Percentiles rank a stretch among this genome's conserved stretches.
These are phyloP conservation scores for Otis tarda DNA, from an alignment of 2,113 vertebrate genomes.

Conservation along the genomic window DNA sequence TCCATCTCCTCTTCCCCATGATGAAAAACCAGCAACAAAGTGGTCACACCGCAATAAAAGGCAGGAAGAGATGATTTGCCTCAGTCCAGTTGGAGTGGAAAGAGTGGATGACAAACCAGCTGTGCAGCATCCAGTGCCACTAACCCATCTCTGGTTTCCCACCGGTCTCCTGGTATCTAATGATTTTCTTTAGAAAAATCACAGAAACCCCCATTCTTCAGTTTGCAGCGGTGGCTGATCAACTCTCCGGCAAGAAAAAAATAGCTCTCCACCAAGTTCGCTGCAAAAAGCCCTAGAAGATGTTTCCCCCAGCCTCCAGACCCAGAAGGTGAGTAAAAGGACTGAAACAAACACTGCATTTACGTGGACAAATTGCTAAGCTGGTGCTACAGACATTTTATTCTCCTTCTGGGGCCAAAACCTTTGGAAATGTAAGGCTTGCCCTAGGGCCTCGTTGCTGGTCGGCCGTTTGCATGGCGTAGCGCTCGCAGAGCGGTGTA, in stretches of 20 bases:
- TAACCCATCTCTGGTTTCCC: neutral
- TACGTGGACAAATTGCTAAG: neutral
- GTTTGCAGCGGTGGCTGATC: neutral
- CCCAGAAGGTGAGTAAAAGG: neutral
- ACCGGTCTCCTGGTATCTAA: neutral
- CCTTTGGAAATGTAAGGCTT: neutral
- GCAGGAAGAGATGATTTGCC: neutral
- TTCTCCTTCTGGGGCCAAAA: neutral
- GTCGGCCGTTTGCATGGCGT: neutral
- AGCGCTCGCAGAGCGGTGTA: accelerated
- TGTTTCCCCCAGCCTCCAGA: neutral
- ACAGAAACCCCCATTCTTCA: neutral
- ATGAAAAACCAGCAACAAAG: neutral
- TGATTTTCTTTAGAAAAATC: neutral
- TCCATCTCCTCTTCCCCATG: neutral
- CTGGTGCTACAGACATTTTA: neutral
- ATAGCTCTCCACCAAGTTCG: neutral
- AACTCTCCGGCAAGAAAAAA: neutral
- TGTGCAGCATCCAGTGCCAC: neutral
- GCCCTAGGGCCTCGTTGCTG: neutral
- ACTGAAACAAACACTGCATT: neutral
- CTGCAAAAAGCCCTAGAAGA: neutral
- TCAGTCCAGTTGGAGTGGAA: neutral
- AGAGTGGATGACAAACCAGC: neutral
- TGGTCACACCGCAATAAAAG: neutral